These are phyloP conservation scores for Protophormia terraenovae DNA, from an alignment of 2,888 invertebrate species.

Conservation along the genomic window DNA sequence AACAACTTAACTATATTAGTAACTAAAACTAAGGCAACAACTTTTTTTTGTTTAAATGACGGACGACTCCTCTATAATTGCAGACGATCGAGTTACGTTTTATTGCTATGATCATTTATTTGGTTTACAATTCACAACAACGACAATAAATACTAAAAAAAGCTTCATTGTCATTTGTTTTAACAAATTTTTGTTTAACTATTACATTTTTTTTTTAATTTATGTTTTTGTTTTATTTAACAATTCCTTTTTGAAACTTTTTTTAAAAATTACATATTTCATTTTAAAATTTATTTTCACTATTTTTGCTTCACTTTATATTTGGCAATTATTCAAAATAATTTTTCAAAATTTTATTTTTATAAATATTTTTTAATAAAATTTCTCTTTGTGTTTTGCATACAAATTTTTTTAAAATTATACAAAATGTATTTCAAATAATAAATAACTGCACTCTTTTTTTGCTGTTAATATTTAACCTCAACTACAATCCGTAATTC, in stretches of 20 bases:
- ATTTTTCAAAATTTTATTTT: constrained; percentile 15
- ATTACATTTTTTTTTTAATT: background rate
- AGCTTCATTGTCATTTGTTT: background rate
- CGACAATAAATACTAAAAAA: background rate
- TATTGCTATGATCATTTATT: constrained; percentile 16
- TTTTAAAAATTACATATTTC: background rate
- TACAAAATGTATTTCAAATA: constrained; percentile 9
- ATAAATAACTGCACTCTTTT: constrained; percentile 39
- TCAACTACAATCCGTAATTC: constrained; percentile 29
- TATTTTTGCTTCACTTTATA: constrained; percentile 2
- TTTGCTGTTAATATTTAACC: background rate
- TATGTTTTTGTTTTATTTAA: background rate
- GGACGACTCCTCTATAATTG: constrained; percentile 30
- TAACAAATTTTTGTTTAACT: background rate
- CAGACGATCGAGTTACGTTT: constrained; percentile 54
- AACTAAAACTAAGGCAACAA: constrained; percentile 49
- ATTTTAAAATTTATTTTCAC: background rate
- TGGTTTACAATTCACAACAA: background rate
- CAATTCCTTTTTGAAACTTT: background rate
- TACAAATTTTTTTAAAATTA: constrained; percentile 38
- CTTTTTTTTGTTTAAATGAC: constrained; percentile 43
- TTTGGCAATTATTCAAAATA: constrained; percentile 51
- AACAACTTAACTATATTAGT: background rate
- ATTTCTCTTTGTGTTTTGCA: constrained; percentile 61
- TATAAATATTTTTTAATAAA: constrained; percentile 10